Evolutionary conservation across 2,888 invertebrate species (phyloP).

Genomic region (Synergus japonicus): DNA sequence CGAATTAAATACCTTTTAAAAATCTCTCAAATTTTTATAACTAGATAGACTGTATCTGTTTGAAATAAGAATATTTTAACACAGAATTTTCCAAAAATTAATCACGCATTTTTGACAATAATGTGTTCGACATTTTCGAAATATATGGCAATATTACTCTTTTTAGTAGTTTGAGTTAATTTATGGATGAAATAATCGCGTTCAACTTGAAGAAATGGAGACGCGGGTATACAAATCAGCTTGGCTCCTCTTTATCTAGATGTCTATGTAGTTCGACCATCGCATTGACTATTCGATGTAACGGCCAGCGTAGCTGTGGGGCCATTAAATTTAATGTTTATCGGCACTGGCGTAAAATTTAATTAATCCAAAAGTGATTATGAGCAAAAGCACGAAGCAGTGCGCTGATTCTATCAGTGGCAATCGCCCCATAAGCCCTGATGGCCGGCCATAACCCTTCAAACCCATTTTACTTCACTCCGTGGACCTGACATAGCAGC

Average conservation of each 20-base stretch:
- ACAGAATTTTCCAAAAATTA: no score
- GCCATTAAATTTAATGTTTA: slow-evolving; percentile 77
- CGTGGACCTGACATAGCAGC: slow-evolving; percentile 74
- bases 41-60: not conserved
- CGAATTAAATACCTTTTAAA: not conserved
- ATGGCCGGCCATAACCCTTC: slow-evolving; percentile 76
- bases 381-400: slow-evolving; percentile 71
- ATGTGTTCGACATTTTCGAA: no score
- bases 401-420: slow-evolving; percentile 76
- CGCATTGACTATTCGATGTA: slow-evolving; percentile 48
- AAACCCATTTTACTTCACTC: slow-evolving; percentile 74
- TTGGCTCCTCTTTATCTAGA: slow-evolving; percentile 24
- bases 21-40: not conserved
- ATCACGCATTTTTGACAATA: no score
- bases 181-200: not conserved
- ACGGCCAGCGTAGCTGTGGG: slow-evolving; percentile 57
- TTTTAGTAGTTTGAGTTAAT: no score
- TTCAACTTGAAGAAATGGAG: no score
- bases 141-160: no score
- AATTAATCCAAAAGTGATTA: slow-evolving; percentile 77
- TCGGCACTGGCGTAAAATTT: slow-evolving; percentile 75
- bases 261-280: slow-evolving; percentile 43
- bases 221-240: not conserved
- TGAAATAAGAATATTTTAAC: no score
- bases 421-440: slow-evolving; percentile 74